Evolutionary conservation across 2,888 invertebrate species (phyloP).

Genomic region (Macrophya annulata): DNA sequence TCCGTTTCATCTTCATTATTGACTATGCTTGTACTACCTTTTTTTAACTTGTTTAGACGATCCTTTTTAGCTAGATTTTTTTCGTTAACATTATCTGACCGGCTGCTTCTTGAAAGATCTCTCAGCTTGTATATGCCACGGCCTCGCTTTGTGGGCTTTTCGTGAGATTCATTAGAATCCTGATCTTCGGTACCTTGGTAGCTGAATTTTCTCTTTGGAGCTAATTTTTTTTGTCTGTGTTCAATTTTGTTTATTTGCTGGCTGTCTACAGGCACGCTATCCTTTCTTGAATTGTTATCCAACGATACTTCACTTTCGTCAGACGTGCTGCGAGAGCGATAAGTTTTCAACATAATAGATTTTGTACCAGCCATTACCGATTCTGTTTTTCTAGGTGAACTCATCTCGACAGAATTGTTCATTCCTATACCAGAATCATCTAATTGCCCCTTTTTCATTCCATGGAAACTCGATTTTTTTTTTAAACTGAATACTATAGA

Average conservation of each 20-base stretch:
- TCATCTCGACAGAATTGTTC: neutral
- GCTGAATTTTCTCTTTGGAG: neutral
- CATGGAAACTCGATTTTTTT: neutral
- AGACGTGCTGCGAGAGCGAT: neutral
- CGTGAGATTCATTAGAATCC: neutral
- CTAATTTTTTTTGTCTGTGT: neutral
- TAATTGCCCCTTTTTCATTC: neutral
- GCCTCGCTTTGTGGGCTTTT: neutral
- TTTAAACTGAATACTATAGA: neutral
- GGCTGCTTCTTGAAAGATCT: neutral
- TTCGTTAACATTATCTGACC: too few relatives aligned
- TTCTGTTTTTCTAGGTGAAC: neutral
- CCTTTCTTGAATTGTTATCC: neutral
- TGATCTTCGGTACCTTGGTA: neutral
- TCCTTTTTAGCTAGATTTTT: neutral
- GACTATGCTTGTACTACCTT: neutral
- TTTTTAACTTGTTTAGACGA: neutral
- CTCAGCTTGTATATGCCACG: neutral
- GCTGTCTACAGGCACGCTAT: neutral
- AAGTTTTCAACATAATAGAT: neutral
- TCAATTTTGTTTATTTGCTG: neutral
- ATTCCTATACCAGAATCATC: neutral
- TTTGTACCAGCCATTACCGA: neutral
- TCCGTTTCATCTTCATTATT: conserved; percentile 22
- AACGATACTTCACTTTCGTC: neutral